Base-by-base conservation (phyloP, 2,888 invertebrate species). In the Nephrotoma guestfalica region DNA sequence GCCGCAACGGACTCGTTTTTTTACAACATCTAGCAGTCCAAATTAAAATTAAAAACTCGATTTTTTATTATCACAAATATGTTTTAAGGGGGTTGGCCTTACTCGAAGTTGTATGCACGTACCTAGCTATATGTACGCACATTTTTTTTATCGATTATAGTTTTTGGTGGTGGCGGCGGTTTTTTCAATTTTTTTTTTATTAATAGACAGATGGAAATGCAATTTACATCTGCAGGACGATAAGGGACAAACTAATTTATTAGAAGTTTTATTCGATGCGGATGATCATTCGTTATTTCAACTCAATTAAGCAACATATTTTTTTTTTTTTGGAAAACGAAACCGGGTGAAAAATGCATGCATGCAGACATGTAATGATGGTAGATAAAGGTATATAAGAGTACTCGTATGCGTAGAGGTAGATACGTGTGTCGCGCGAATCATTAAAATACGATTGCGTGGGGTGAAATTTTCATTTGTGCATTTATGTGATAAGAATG, bases 151-250 rank as follows among this genome's bases (percentile, higher is more conserved):
- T 71, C 71, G 71, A 71, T 71, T 71, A 30, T 18, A 15, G 15
- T 57, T 15, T 15, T 57, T 71, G 30, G 71, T 71, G 71, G 71
- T 30, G 71, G 71, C 71, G 9, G 71, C 71, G 71, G 71, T 71
- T 71, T 71, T 71, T 71, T 30, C 30, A 71, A 71, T 30, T 71
- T 71, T 71, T 71, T 51, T 71, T 30, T 71, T 71, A 9, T 71
- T 71, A 71, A 71, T 71, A 71, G 84, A 42, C 84, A 84, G 84
- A 84, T 84, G 84, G 84, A 84, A 84, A 84, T 84, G 84, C 84
- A 84, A 84, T 84, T 84, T 84, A 84, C 84, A 84, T 84, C 84
- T 84, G 84, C 84, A 71, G 84, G 84, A 84, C 84, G 84, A 84
- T 42, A 84, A 42, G 41, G 84, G 84, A 71, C 71, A 71, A 71